phyloP scores from a whole-genome alignment of 1,140 invertebrate species.

The Temnothorax longispinosus region DNA sequence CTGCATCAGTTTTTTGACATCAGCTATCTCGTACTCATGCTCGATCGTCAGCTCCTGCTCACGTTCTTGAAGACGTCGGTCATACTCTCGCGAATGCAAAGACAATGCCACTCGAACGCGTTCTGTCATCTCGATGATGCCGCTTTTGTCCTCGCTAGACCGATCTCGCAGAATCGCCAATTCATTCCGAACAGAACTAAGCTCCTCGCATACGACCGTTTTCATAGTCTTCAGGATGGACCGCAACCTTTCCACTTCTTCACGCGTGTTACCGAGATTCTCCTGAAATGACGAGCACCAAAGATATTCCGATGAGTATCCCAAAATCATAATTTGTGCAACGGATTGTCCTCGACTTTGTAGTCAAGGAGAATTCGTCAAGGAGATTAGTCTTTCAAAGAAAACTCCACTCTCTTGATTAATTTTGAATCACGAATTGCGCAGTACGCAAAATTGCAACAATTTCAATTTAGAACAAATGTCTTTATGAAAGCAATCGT shows the following conservation, averaged over 20 bases:
- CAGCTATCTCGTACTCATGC: conserved; percentile 89
- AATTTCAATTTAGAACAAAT: conserved; percentile 25
- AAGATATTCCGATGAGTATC: conserved; percentile 12
- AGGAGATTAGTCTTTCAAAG: not conserved
- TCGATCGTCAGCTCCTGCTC: conserved; percentile 88
- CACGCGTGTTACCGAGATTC: conserved; percentile 82
- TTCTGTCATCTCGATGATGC: conserved; percentile 85
- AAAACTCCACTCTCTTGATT: not conserved
- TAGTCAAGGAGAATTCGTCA: conserved; percentile 32
- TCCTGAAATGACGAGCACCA: conserved; percentile 80
- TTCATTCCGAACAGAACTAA: conserved; percentile 88
- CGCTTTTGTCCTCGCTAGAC: conserved; percentile 85
- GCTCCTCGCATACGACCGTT: conserved; percentile 82
- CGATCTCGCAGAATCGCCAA: conserved; percentile 86
- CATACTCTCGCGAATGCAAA: conserved; percentile 85
- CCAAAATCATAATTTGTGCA: not conserved
- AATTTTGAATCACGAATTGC: conserved; percentile 10
- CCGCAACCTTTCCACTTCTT: conserved; percentile 82
- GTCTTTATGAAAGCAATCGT: conserved; percentile 46
- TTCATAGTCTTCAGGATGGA: conserved; percentile 79
- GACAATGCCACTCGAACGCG: conserved; percentile 86
- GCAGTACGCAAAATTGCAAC: conserved; percentile 3
- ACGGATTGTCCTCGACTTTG: conserved; percentile 34
- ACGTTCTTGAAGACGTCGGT: conserved; percentile 86
- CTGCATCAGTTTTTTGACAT: conserved; percentile 86